Evolutionary conservation across 2,888 invertebrate species (phyloP).

Genomic region (Mamestra brassicae): DNA sequence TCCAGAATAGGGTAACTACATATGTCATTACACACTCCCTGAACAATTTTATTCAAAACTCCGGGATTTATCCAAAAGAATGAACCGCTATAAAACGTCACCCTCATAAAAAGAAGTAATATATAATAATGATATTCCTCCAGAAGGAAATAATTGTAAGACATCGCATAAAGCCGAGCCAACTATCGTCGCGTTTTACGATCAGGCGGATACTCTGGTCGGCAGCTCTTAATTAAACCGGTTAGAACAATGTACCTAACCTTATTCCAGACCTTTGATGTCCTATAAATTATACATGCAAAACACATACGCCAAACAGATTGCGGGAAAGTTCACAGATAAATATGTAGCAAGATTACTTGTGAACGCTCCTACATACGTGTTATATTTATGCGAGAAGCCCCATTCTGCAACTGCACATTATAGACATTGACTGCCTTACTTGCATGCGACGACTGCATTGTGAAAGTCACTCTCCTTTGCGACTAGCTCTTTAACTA

Average conservation of each 20-base stretch:
- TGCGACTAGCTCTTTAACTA: slow-evolving; percentile 39
- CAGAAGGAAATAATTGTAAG: slow-evolving; percentile 81
- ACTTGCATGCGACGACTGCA: slow-evolving; percentile 46
- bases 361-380: slow-evolving; percentile 35
- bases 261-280: slow-evolving; percentile 69
- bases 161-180: slow-evolving; percentile 73
- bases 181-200: slow-evolving; percentile 75
- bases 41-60: slow-evolving; percentile 60
- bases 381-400: slow-evolving; percentile 45
- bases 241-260: slow-evolving; percentile 70
- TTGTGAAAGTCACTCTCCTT: slow-evolving; percentile 61
- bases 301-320: slow-evolving; percentile 57
- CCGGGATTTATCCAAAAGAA: slow-evolving; percentile 68
- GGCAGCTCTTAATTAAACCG: slow-evolving; percentile 78
- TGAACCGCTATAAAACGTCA: slow-evolving; percentile 76
- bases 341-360: slow-evolving; percentile 57
- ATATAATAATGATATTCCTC: slow-evolving; percentile 79
- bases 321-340: slow-evolving; percentile 60
- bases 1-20: slow-evolving; percentile 45
- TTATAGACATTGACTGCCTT: slow-evolving; percentile 43
- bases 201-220: slow-evolving; percentile 69
- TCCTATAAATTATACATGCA: slow-evolving; percentile 71
- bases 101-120: slow-evolving; percentile 80
- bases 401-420: slow-evolving; percentile 48
- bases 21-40: slow-evolving; percentile 45